These are phyloP conservation scores for Drosophila sp. DNA, from an alignment of 1,140 invertebrate species.

Conservation along the genomic window DNA sequence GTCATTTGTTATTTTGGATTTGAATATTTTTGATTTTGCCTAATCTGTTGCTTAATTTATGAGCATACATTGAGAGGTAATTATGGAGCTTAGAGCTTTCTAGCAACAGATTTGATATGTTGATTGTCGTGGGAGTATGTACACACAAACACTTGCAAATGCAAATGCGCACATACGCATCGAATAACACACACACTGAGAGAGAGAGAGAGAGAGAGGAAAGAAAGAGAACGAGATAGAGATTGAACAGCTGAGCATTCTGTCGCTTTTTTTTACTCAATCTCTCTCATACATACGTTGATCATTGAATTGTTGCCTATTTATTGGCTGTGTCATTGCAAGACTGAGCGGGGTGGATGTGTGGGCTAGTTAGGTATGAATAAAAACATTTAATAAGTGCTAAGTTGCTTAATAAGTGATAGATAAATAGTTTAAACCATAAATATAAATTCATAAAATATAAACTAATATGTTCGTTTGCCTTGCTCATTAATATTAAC, in stretches of 20 bases:
- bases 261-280: background rate
- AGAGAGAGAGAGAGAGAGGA: no score
- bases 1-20: slow-evolving; percentile 58
- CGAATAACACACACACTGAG: background rate
- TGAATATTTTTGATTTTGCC: slow-evolving; percentile 41
- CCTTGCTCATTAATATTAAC: no score
- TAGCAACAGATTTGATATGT: slow-evolving; percentile 37
- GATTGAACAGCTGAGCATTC: background rate
- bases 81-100: slow-evolving; percentile 40
- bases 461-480: no score
- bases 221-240: no score
- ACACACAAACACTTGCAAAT: slow-evolving; percentile 11
- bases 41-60: slow-evolving; percentile 57
- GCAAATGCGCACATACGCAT: background rate
- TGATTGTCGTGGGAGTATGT: slow-evolving; percentile 40
- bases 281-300: background rate
- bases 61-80: slow-evolving; percentile 48
- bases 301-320: slow-evolving; percentile 21
- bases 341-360: no score
- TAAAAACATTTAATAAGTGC: no score
- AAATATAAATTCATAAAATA: no score
- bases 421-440: no score
- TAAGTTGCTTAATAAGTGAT: no score
- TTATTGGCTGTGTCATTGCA: slow-evolving; percentile 2
- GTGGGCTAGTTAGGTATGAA: no score